Percentiles rank a stretch among this genome's conserved stretches.
These are phyloP conservation scores for Eilema depressum DNA, from an alignment of 2,888 invertebrate genomes.

Conservation along the genomic window DNA sequence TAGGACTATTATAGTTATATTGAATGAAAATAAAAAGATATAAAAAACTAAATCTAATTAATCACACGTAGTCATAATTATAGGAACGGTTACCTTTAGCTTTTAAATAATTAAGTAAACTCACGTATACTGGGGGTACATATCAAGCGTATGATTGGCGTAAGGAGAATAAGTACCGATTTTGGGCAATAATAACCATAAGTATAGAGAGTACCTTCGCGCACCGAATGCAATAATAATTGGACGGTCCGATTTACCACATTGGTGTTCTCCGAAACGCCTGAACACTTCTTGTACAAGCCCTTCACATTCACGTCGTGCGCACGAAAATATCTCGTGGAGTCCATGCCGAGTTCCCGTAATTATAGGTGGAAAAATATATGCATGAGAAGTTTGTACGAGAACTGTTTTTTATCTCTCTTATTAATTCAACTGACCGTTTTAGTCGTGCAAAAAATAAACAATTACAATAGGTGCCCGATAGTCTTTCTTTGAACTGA, in stretches of 20 bases:
- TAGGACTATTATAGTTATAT: neutral
- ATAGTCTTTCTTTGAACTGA: conserved; percentile 66
- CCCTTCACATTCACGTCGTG: conserved; percentile 84
- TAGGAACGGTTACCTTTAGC: neutral
- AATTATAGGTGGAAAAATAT: conserved; percentile 84
- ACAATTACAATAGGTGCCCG: conserved; percentile 60
- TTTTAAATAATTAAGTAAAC: conserved; percentile 23
- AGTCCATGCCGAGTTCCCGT: conserved; percentile 78
- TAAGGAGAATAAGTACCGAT: conserved; percentile 82
- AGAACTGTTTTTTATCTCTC: conserved; percentile 69
- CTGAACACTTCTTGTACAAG: conserved; percentile 83
- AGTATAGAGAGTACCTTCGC: conserved; percentile 83
- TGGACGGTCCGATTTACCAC: conserved; percentile 86
- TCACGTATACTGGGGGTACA: conserved; percentile 28
- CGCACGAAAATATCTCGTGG: conserved; percentile 83
- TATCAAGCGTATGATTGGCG: conserved; percentile 75
- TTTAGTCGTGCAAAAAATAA: conserved; percentile 74
- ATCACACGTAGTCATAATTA: neutral
- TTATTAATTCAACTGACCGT: conserved; percentile 74
- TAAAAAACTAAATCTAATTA: neutral
- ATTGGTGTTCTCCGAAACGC: conserved; percentile 83
- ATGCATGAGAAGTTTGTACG: conserved; percentile 77
- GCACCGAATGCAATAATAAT: conserved; percentile 85
- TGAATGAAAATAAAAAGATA: neutral
- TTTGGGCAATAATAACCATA: conserved; percentile 84